Evolutionary conservation across 1,140 invertebrate genomes (phyloP).

Genomic region (Himalopsyche phryganea): DNA sequence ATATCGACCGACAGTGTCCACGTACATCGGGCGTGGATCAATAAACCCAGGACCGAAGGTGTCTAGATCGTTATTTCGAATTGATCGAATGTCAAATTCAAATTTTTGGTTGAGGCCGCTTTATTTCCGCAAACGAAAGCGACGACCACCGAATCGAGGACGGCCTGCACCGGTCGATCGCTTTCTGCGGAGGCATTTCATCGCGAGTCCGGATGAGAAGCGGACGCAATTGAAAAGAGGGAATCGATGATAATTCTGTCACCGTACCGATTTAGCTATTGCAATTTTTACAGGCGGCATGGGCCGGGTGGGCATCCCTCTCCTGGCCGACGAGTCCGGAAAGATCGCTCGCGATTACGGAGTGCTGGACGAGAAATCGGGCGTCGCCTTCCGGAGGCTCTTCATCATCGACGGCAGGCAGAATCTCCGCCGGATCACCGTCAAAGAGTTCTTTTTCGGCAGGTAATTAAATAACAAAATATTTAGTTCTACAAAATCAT

Average conservation of each 20-base stretch:
- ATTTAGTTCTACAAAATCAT: too few relatives aligned
- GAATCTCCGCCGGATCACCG: slow-evolving; percentile 90
- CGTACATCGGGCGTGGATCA: slow-evolving; percentile 90
- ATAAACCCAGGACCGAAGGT: slow-evolving; percentile 93
- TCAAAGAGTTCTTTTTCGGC: slow-evolving; percentile 97
- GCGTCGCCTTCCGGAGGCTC: slow-evolving; percentile 92
- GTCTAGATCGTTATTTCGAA: too few relatives aligned
- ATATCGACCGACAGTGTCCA: slow-evolving; percentile 90
- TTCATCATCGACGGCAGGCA: slow-evolving; percentile 96
- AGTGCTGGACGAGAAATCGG: slow-evolving; percentile 89
- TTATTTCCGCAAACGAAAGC: too few relatives aligned
- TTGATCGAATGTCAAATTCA: too few relatives aligned
- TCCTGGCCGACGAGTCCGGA: slow-evolving; percentile 89
- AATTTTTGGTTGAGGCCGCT: too few relatives aligned
- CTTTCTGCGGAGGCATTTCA: too few relatives aligned
- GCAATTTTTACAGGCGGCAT: slow-evolving; percentile 62
- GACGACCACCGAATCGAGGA: too few relatives aligned
- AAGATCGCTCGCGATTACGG: slow-evolving; percentile 88
- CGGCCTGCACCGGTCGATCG: too few relatives aligned
- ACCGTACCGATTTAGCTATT: background rate
- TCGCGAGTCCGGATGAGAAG: too few relatives aligned
- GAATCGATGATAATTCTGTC: too few relatives aligned
- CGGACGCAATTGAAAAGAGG: too few relatives aligned
- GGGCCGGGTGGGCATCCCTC: slow-evolving; percentile 92
- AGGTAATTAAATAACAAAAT: too few relatives aligned